phyloP scores from a whole-genome alignment of 2,888 invertebrate genomes.

The Sphaerophoria taeniata region DNA sequence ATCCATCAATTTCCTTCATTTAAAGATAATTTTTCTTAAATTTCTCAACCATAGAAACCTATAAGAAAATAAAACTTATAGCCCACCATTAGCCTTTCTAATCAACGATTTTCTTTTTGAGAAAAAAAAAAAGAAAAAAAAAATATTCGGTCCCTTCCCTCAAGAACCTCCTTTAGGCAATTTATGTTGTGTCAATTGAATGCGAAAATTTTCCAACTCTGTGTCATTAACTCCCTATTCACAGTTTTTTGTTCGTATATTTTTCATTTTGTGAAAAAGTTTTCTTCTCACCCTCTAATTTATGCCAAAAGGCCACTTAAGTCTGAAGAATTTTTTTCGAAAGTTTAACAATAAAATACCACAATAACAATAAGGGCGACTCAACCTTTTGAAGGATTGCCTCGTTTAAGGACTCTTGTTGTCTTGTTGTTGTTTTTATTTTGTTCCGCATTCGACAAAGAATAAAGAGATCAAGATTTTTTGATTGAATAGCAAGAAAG shows the following conservation, averaged over 20 bases:
- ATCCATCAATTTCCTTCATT: no score
- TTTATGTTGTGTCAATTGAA: conserved; percentile 73
- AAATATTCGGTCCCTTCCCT: background rate
- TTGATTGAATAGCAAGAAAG: conserved; percentile 26
- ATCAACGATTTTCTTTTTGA: background rate
- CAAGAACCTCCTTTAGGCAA: conserved; percentile 44
- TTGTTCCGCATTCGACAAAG: conserved; percentile 21
- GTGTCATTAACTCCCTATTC: conserved; percentile 72
- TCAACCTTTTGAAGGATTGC: conserved; percentile 73
- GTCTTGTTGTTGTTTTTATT: conserved; percentile 1
- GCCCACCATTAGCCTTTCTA: background rate
- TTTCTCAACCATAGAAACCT: no score
- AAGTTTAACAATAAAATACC: conserved; percentile 66
- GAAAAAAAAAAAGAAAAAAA: conserved; percentile 2
- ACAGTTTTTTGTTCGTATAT: conserved; percentile 40
- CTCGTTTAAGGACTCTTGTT: conserved; percentile 67
- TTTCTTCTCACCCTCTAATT: conserved; percentile 48
- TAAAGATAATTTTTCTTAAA: no score
- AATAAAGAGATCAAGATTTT: conserved; percentile 35
- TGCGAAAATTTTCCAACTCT: conserved; percentile 66
- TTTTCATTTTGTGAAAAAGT: conserved; percentile 53
- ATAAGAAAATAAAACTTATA: no score
- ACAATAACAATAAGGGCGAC: conserved; percentile 70
- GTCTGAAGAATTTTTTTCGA: conserved; percentile 21
- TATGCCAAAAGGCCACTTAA: conserved; percentile 33